A percentile compares a stretch with the other conserved stretches of the same genome.
Conservation (phyloP, 2,797 vertebrate genomes). For the Calcarius lapponicus region DNA sequence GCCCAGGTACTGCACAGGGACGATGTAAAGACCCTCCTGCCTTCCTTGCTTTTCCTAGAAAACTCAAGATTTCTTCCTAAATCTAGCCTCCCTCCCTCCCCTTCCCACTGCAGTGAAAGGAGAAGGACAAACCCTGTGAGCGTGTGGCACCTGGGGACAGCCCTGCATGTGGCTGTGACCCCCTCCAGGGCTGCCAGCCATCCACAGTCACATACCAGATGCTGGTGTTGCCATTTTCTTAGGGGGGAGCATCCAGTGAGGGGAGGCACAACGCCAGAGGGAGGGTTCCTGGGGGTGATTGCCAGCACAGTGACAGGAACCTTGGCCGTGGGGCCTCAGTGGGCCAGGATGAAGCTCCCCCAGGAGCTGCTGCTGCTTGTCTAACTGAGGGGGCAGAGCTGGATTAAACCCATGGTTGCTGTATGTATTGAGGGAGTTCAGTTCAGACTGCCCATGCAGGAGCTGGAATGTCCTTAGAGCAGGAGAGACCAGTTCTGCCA, state of each 20-base stretch:
- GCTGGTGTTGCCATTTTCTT: fast-evolving
- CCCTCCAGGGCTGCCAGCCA: not conserved
- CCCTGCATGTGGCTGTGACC: not conserved
- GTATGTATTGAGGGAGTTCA: not conserved
- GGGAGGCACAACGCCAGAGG: not conserved
- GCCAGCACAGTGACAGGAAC: not conserved
- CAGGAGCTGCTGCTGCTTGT: not conserved
- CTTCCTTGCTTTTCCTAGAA: not conserved
- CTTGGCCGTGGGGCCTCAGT: fast-evolving
- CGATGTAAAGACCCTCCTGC: not conserved
- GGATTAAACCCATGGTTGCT: not conserved
- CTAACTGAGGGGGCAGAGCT: not conserved
- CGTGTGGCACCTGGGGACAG: not conserved
- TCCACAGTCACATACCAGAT: not conserved
- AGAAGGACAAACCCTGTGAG: not conserved
- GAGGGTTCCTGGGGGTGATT: not conserved
- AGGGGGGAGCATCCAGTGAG: fast-evolving
- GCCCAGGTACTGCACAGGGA: fast-evolving
- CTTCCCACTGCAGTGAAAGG: not conserved
- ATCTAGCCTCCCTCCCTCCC: not conserved
- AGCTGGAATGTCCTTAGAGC: constrained; percentile 30
- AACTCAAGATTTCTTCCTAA: not conserved
- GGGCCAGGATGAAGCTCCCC: not conserved
- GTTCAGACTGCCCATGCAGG: not conserved
- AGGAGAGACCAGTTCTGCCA: constrained; percentile 60